Evolutionary conservation across 2,888 invertebrate genomes (phyloP), one percentile per base, ranked within the genome.

Genomic region (Rotaria sp.): DNA sequence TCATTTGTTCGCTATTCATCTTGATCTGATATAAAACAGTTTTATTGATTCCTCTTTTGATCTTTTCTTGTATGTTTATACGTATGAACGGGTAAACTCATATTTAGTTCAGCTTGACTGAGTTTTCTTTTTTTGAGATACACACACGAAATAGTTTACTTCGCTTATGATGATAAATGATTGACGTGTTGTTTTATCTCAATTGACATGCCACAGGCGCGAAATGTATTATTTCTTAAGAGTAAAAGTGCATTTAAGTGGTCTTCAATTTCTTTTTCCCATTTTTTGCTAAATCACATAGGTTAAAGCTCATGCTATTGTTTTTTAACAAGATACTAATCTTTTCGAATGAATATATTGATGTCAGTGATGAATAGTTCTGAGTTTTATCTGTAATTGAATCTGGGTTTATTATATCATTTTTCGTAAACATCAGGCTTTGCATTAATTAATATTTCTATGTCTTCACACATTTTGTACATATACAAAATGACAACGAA

Each of bases 31-130:
- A 35, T 15, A 59, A 38, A 67, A 67, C 35, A 67, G 67, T 67
- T 67, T 67, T 67, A 67, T 67, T 67, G 67, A 67, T 67, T 30
- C 67, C 38, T 67, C 67, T 67, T 67, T 67, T 67, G 18, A 67
- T 67, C 67, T 67, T 67, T 5, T 67, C 67, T 67, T 67, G 30
- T 30, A n/a, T 67, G 21, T 67, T 67, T 67, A 67, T 35, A 38
- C 15, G 67, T 35, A 67, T 67, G 67, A 67, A 67, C 15, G 67
- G 38, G 67, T 67, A 30, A 67, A 67, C 67, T 67, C 30, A 5
- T 67, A 67, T 67, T 67, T 67, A 67, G 67, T 67, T 67, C 67
- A 35, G 67, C 67, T 67, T 67, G 67, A 67, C 15, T 67, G 67
- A 67, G 35, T 67, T 67, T 26, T 55, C 26, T 26, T 10, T 21